Conservation (phyloP, 2,888 invertebrate species). For the Hypsopygia costalis region DNA sequence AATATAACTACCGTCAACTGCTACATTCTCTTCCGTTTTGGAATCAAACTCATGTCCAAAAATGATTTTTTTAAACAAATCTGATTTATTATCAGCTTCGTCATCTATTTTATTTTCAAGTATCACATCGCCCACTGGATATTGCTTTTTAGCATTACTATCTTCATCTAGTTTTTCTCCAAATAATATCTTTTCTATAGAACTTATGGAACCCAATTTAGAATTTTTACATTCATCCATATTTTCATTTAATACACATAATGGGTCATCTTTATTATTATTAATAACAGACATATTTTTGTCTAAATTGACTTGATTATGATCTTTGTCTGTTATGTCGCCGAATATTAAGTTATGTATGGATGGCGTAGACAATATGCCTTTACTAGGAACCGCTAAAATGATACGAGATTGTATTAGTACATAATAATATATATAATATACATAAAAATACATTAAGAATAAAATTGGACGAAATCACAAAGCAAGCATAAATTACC, state of each 20-base stretch:
- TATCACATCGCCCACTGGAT: no score
- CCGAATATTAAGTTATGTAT: slow-evolving; percentile 63
- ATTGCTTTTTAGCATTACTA: no score
- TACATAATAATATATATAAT: no score
- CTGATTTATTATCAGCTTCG: no score
- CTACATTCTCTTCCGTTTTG: neutral
- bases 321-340: slow-evolving; percentile 24
- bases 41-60: no score
- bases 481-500: slow-evolving; percentile 36
- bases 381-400: slow-evolving; percentile 26
- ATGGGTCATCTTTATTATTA: neutral
- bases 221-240: neutral
- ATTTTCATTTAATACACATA: neutral
- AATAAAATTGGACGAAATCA: no score
- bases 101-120: no score
- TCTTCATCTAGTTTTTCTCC: neutral
- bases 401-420: slow-evolving; percentile 5
- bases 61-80: no score
- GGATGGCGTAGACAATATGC: slow-evolving; percentile 50
- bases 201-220: neutral
- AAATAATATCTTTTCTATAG: neutral
- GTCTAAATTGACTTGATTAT: slow-evolving; percentile 10
- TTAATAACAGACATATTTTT: neutral
- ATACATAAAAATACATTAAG: no score
- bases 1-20: slow-evolving; percentile 18